phyloP scores from a whole-genome alignment of 2,888 invertebrate species.

The Platycnemis pennipes region DNA sequence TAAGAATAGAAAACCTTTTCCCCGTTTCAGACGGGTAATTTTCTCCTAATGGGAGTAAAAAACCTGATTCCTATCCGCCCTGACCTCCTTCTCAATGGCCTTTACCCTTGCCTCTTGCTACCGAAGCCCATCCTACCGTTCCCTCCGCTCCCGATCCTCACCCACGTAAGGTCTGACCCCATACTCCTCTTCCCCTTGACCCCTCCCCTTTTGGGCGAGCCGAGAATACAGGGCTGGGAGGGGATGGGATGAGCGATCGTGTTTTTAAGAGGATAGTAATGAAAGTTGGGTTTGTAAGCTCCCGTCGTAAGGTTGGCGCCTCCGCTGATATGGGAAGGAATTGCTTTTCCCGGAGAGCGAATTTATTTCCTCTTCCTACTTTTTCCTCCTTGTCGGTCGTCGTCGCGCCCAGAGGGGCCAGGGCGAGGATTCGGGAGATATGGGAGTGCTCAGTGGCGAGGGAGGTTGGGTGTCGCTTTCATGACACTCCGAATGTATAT shows the following conservation, averaged over 20 bases:
- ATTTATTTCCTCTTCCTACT: background rate
- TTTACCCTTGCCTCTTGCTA: background rate
- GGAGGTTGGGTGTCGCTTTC: background rate
- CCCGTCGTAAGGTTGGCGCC: background rate
- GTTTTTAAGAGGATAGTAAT: background rate
- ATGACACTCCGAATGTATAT: background rate
- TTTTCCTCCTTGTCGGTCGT: background rate
- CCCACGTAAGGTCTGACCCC: background rate
- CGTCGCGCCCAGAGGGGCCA: background rate
- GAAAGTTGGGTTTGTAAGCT: background rate
- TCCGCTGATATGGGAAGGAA: background rate
- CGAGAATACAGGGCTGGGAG: background rate
- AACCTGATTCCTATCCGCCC: slow-evolving; percentile 33
- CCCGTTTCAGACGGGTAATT: slow-evolving; percentile 56
- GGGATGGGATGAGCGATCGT: background rate
- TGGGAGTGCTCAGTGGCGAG: background rate
- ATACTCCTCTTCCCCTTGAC: background rate
- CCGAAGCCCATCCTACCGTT: background rate
- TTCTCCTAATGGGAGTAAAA: slow-evolving; percentile 61
- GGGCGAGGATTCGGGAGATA: background rate
- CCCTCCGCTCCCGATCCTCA: background rate
- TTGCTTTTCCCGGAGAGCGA: background rate
- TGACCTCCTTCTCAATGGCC: slow-evolving; percentile 19
- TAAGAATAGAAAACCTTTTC: slow-evolving; percentile 57
- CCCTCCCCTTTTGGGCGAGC: background rate